These are phyloP conservation scores for Argya squamiceps DNA, from an alignment of 2,797 vertebrate species.

Conservation along the genomic window DNA sequence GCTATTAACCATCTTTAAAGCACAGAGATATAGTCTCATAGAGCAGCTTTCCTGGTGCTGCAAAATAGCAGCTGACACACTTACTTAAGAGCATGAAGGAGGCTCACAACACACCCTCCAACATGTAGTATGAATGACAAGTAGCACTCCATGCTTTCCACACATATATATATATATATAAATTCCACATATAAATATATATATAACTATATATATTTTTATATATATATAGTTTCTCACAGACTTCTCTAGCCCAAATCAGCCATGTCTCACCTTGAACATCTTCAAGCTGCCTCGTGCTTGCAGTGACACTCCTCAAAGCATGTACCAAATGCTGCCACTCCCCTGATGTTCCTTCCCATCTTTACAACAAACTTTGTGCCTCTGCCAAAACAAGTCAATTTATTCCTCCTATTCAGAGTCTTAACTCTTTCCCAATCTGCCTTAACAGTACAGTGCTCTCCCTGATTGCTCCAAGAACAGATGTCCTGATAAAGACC, in stretches of 20 bases:
- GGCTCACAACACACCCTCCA: not conserved
- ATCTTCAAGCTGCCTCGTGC: not conserved
- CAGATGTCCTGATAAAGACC: not conserved
- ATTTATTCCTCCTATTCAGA: not conserved
- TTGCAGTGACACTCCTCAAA: not conserved
- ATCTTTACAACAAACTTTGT: not conserved
- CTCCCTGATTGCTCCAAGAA: not conserved
- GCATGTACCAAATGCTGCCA: not conserved
- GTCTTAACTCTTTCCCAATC: not conserved
- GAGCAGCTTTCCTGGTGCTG: not conserved
- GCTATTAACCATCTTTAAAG: not conserved
- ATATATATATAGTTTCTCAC: not conserved
- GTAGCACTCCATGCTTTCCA: not conserved
- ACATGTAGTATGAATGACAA: fast-evolving
- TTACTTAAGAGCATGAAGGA: not conserved
- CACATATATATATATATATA: too few relatives aligned
- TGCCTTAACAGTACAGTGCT: not conserved
- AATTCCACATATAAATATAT: too few relatives aligned
- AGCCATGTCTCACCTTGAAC: not conserved
- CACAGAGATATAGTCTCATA: not conserved
- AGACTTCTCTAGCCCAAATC: not conserved
- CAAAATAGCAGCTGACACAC: not conserved
- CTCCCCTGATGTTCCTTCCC: not conserved
- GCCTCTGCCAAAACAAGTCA: not conserved
- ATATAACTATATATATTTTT: too few relatives aligned